Evolutionary conservation across 1,140 invertebrate genomes (phyloP).

Genomic region (Calliphora vicina): DNA sequence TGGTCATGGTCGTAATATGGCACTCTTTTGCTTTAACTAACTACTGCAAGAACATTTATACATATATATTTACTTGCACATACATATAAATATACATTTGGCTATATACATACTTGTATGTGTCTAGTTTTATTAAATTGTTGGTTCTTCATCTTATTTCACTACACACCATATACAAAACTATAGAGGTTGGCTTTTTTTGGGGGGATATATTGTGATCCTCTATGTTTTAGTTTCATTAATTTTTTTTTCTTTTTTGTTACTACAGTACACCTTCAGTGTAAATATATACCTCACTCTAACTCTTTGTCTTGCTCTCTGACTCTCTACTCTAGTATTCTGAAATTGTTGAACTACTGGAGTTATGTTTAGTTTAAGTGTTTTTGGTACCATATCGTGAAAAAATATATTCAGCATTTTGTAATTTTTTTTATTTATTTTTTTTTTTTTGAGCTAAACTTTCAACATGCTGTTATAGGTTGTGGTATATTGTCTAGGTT

Average conservation of each 20-base stretch:
- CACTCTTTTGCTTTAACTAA: background rate
- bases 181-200: background rate
- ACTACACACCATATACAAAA: background rate
- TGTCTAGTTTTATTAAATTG: background rate
- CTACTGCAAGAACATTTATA: no score
- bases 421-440: background rate
- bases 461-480: constrained; percentile 37
- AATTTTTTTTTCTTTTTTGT: no score
- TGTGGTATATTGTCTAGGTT: constrained; percentile 25
- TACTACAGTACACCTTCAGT: background rate
- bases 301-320: background rate
- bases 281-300: background rate
- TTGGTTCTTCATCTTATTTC: background rate
- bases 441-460: background rate
- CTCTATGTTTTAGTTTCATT: background rate
- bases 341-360: background rate
- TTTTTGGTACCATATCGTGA: background rate
- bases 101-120: background rate
- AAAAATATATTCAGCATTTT: background rate
- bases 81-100: background rate
- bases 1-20: constrained; percentile 27
- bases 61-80: no score
- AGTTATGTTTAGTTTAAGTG: constrained; percentile 27
- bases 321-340: background rate
- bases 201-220: background rate